Base-by-base conservation (phyloP, 1,140 invertebrate species). In the Radopholus similis region DNA sequence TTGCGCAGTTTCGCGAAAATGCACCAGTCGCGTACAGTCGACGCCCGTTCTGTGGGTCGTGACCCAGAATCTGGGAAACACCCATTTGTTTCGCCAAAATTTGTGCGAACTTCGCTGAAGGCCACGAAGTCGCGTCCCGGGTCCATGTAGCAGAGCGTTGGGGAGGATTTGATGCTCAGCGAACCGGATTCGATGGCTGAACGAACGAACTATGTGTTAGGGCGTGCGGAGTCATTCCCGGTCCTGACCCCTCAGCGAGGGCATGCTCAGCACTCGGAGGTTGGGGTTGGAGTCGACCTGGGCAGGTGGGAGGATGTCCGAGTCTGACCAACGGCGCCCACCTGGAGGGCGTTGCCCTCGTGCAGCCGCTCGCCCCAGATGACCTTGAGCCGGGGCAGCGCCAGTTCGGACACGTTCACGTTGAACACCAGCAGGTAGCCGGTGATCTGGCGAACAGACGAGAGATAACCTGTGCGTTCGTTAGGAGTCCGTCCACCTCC, bases 401-500 rank as follows among this genome's bases (percentile, higher is more conserved):
- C 21, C 47, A 74, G 28, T 30, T 59, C 32, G 13, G 34, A 18
- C 13, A 77, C 13, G 6, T 54, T 23, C 13, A 74, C 74, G 54
- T 72, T 72, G 59, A 71, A 74, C 15, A 74, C 63, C 0, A 76
- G 30, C 26, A 74, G 23, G 55, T 74, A 74, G 49, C 72, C 72
- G 26, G 59, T 75, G 51, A 74, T 71, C 74, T 73, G 23, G 21
- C 72, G 58, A 32, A 21, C 28, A 35, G 37, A 15, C 28, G 30
- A 30, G 2, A 49, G 28, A n/a, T 58, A 6, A 15, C 37, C 37
- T 57, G 8, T 30, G 35, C 26, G 15, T 30, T 57, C 8, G 6
- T 13, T n/a, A 13, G 37, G 4, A 62, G 53, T 34, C 18, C 13
- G 28, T 15, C 18, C 44, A 77, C 72, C 68, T 73, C 72, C 55